Percentiles rank a stretch among this genome's conserved stretches.
Conservation (phyloP, 2,888 invertebrate genomes). For the Lepidocyrtinus sp. region DNA sequence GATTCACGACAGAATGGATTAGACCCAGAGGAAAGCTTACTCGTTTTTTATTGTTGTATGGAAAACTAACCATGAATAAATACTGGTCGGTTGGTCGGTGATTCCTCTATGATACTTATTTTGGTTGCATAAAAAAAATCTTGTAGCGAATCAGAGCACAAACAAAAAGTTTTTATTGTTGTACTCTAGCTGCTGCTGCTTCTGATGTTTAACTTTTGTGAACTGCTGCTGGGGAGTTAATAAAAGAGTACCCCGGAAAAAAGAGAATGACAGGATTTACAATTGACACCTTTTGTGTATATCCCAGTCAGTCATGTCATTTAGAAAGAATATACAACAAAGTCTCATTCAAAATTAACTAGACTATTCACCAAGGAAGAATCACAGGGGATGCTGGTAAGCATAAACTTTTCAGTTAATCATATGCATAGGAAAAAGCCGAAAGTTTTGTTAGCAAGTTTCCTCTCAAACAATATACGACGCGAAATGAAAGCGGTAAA, state of each 20-base stretch:
- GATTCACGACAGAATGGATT: conserved; percentile 51
- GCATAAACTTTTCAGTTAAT: too few relatives aligned
- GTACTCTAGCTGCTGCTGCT: conserved; percentile 2
- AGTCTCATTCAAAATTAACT: conserved; percentile 70
- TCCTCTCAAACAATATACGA: not conserved
- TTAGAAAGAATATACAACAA: conserved; percentile 8
- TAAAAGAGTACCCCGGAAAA: conserved; percentile 28
- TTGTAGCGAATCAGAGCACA: conserved; percentile 7
- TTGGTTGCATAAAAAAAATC: conserved; percentile 5
- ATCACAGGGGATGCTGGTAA: too few relatives aligned
- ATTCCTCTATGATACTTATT: not conserved
- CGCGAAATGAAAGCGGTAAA: conserved; percentile 17
- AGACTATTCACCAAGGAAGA: conserved; percentile 62
- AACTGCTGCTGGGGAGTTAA: conserved; percentile 17
- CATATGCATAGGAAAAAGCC: conserved; percentile 10
- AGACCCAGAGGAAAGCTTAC: conserved; percentile 46
- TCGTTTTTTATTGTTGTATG: conserved; percentile 8
- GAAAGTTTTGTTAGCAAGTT: not conserved
- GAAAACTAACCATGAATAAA: conserved; percentile 11
- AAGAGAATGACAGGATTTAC: conserved; percentile 38
- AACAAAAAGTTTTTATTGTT: conserved; percentile 24
- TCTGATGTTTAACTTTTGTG: conserved; percentile 26
- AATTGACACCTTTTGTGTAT: conserved; percentile 60
- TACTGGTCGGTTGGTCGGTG: too few relatives aligned
- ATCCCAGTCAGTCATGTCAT: conserved; percentile 24